Evolutionary conservation across 2,113 vertebrate genomes (phyloP).

Genomic region (Cyprinodon variegatus): DNA sequence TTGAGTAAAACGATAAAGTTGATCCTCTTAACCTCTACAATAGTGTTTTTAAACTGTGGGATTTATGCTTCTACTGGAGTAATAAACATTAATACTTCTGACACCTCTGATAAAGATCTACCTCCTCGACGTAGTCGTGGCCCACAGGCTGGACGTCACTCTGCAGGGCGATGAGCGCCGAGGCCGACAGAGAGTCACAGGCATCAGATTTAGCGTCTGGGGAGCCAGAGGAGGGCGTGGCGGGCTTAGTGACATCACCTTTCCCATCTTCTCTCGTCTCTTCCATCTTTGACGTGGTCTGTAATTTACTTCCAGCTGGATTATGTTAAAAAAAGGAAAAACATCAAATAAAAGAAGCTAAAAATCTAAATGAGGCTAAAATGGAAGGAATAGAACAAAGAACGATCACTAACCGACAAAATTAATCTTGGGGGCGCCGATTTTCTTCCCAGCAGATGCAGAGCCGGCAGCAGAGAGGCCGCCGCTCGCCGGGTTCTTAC

Average conservation of each 20-base stretch:
- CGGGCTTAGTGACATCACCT: constrained; percentile 82
- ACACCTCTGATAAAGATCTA: constrained; percentile 54
- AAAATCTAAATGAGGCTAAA: neutral
- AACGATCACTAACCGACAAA: constrained; percentile 90
- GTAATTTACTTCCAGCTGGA: constrained; percentile 92
- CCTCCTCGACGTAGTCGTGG: constrained; percentile 98
- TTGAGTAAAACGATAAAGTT: too few species aligned
- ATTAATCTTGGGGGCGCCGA: constrained; percentile 95
- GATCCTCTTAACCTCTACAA: too few species aligned
- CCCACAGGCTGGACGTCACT: constrained; percentile 97
- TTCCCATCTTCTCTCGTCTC: constrained; percentile 89
- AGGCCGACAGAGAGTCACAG: constrained; percentile 84
- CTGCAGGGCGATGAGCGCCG: constrained; percentile 90
- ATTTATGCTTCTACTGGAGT: too few species aligned
- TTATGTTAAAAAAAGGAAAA: constrained; percentile 12
- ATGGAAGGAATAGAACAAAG: neutral
- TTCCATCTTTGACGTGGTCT: constrained; percentile 89
- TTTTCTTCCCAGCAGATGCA: constrained; percentile 86
- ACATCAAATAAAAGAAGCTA: neutral
- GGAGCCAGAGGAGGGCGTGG: constrained; percentile 68
- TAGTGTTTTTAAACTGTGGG: too few species aligned
- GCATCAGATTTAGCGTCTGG: constrained; percentile 85
- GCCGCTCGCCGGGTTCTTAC: constrained; percentile 50
- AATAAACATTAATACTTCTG: too few species aligned
- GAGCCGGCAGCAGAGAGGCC: constrained; percentile 69